phyloP scores from a whole-genome alignment of 2,797 vertebrate species.

The Knipowitschia caucasica region DNA sequence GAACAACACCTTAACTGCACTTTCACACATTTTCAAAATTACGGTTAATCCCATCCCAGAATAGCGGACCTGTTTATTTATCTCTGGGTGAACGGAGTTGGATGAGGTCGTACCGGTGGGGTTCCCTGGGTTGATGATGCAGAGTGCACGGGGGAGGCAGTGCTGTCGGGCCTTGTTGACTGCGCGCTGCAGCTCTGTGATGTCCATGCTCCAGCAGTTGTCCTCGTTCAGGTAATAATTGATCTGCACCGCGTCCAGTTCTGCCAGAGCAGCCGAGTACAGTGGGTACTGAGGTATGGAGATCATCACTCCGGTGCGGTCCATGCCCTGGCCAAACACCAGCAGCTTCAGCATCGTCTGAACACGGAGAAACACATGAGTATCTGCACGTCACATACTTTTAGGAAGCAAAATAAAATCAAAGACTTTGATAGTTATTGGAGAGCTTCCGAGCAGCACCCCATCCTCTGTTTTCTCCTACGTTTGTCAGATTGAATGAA shows the following conservation, averaged over 20 bases:
- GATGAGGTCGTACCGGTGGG: slow-evolving; percentile 85
- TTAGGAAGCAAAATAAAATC: too few relatives aligned
- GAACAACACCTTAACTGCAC: too few relatives aligned
- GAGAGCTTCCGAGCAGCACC: too few relatives aligned
- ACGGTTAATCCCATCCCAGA: too few relatives aligned
- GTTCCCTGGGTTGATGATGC: slow-evolving; percentile 91
- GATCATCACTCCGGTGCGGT: slow-evolving; percentile 84
- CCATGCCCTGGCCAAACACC: slow-evolving; percentile 74
- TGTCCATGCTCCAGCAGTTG: slow-evolving; percentile 82
- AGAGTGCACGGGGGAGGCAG: slow-evolving; percentile 84
- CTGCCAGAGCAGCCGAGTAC: slow-evolving; percentile 82
- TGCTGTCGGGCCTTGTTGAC: slow-evolving; percentile 73
- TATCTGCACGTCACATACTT: not conserved
- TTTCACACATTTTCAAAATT: too few relatives aligned
- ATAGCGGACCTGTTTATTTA: too few relatives aligned
- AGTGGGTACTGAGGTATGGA: slow-evolving; percentile 91
- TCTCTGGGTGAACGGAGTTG: too few relatives aligned
- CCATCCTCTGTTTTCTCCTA: too few relatives aligned
- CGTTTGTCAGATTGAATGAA: too few relatives aligned
- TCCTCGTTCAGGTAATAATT: slow-evolving; percentile 89
- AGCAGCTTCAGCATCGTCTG: slow-evolving; percentile 87
- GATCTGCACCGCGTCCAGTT: slow-evolving; percentile 81
- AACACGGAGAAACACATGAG: not conserved
- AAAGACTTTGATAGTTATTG: too few relatives aligned
- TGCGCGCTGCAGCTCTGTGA: slow-evolving; percentile 78